Conservation (phyloP, 2,113 vertebrate genomes). For the Dissostichus mawsoni region DNA sequence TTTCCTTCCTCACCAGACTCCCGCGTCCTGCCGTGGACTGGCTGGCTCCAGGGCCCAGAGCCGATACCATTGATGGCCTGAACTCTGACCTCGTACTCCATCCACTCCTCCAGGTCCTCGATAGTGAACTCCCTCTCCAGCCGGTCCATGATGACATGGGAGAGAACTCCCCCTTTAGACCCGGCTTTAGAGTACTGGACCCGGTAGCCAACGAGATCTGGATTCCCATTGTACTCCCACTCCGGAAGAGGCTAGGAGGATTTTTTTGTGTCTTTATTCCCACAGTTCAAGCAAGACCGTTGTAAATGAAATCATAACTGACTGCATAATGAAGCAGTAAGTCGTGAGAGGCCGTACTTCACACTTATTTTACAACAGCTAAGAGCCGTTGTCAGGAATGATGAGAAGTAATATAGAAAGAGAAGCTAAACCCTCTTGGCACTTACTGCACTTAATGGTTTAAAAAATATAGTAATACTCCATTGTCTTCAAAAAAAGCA, state of each 20-base stretch:
- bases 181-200: slow-evolving; percentile 88
- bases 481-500: slow-evolving; percentile 29
- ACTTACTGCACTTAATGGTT: slow-evolving; percentile 34
- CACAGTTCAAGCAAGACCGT: slow-evolving; percentile 25
- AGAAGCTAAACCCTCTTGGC: slow-evolving; percentile 24
- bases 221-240: slow-evolving; percentile 96
- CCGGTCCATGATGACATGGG: slow-evolving; percentile 90
- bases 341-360: slow-evolving; percentile 32
- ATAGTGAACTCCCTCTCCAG: slow-evolving; percentile 94
- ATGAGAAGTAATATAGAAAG: slow-evolving; percentile 27
- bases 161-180: slow-evolving; percentile 83
- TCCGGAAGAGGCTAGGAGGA: slow-evolving; percentile 92
- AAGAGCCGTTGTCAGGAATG: slow-evolving; percentile 20
- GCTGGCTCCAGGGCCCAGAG: slow-evolving; percentile 91
- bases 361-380: slow-evolving; percentile 43
- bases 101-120: slow-evolving; percentile 98
- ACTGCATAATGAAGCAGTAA: slow-evolving; percentile 46
- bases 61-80: slow-evolving; percentile 96
- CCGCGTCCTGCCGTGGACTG: slow-evolving; percentile 88
- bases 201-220: slow-evolving; percentile 93
- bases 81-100: slow-evolving; percentile 92
- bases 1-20: slow-evolving; percentile 81
- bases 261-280: slow-evolving; percentile 30
- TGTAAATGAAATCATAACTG: slow-evolving; percentile 48
- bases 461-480: slow-evolving; percentile 19